phyloP scores from a whole-genome alignment of 2,797 vertebrate genomes.

The Poeciliopsis gracilis region DNA sequence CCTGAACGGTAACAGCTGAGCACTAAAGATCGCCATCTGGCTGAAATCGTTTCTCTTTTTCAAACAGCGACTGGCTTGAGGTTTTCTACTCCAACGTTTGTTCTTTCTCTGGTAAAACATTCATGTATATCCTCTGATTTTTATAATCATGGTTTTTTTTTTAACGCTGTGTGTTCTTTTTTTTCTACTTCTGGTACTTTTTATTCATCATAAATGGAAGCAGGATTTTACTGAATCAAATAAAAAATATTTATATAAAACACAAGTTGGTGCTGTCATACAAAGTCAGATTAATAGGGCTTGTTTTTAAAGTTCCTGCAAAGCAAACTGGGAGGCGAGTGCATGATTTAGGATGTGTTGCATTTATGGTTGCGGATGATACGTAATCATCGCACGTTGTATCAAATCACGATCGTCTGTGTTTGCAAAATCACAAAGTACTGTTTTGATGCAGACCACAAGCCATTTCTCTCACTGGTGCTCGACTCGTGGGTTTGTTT shows the following conservation, averaged over 20 bases:
- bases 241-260: constrained; percentile 71
- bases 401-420: not conserved
- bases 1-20: constrained; percentile 43
- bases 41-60: constrained; percentile 32
- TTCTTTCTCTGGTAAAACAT: constrained; percentile 43
- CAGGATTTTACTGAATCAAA: constrained; percentile 67
- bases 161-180: constrained; percentile 42
- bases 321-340: not conserved
- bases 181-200: constrained; percentile 65
- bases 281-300: not conserved
- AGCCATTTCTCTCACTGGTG: no score
- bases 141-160: constrained; percentile 61
- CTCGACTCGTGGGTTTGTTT: no score
- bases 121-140: constrained; percentile 62
- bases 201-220: constrained; percentile 30
- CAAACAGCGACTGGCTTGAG: constrained; percentile 56
- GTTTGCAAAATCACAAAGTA: not conserved
- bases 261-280: constrained; percentile 21
- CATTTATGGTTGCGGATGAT: not conserved
- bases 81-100: constrained; percentile 62
- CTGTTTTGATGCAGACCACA: not conserved
- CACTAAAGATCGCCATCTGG: constrained; percentile 50
- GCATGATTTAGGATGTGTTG: not conserved
- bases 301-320: not conserved
- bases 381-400: not conserved